Evolutionary conservation across 2,888 invertebrate genomes (phyloP).

Genomic region (Diaperis boleti): DNA sequence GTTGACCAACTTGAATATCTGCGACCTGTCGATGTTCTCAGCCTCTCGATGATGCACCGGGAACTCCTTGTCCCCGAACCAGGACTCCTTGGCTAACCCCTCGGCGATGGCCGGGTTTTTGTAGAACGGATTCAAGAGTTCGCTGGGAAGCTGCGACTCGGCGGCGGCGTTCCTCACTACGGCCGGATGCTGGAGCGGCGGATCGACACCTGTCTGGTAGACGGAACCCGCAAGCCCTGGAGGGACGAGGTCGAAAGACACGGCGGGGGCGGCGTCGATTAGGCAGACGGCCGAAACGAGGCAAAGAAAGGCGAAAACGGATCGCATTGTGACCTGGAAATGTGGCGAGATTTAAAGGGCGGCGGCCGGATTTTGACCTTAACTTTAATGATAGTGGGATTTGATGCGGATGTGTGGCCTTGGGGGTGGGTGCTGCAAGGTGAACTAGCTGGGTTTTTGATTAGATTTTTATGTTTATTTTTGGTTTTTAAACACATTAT

Average conservation of each 20-base stretch:
- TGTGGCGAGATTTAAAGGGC: not conserved
- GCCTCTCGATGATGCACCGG: constrained; percentile 83
- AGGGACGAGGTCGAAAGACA: constrained; percentile 46
- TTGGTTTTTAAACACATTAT: too few relatives aligned
- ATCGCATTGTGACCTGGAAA: constrained; percentile 10
- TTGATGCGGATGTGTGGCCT: too few relatives aligned
- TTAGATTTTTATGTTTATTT: too few relatives aligned
- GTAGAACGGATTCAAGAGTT: constrained; percentile 79
- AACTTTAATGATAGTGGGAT: too few relatives aligned
- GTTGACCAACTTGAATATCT: constrained; percentile 80
- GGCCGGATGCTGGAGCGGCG: constrained; percentile 79
- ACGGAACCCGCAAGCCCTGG: constrained; percentile 38
- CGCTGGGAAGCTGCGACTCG: constrained; percentile 79
- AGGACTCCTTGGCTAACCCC: constrained; percentile 82
- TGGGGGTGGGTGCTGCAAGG: too few relatives aligned
- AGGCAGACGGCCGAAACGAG: not conserved
- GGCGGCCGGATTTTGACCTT: too few relatives aligned
- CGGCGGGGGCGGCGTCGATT: constrained; percentile 19
- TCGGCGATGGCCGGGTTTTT: constrained; percentile 81
- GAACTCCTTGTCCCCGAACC: constrained; percentile 83
- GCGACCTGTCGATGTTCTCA: constrained; percentile 82
- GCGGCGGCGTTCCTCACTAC: constrained; percentile 79
- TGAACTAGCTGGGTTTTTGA: too few relatives aligned
- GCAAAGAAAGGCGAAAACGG: not conserved
- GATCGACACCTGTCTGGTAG: constrained; percentile 38